Percentiles rank a stretch among this genome's conserved stretches.
Conservation (phyloP, 2,113 vertebrate genomes). For the Aegypius monachus region DNA sequence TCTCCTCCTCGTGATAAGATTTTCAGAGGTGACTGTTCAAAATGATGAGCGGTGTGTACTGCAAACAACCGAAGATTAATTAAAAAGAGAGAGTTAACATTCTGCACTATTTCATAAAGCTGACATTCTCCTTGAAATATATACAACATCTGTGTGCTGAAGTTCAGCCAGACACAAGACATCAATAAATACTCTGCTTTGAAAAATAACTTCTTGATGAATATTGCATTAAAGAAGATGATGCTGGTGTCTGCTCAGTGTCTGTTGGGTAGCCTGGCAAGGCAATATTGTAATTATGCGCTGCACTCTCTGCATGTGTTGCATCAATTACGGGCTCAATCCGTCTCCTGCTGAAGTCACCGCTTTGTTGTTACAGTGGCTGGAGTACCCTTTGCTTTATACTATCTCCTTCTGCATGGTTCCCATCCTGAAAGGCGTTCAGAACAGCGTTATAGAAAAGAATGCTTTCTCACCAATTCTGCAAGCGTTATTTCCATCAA, state of each 20-base stretch:
- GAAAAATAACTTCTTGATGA: slow-evolving; percentile 27
- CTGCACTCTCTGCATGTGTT: background rate
- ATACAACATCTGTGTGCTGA: background rate
- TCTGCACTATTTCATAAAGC: background rate
- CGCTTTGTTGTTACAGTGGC: background rate
- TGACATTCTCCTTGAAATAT: slow-evolving; percentile 11
- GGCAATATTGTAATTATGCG: background rate
- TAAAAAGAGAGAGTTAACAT: background rate
- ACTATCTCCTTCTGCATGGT: background rate
- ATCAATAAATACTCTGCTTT: slow-evolving; percentile 1
- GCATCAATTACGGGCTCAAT: background rate
- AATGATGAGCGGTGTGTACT: background rate
- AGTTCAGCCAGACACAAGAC: background rate
- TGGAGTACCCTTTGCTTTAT: background rate
- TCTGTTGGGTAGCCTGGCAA: background rate
- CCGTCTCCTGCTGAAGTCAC: background rate
- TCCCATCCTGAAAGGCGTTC: background rate
- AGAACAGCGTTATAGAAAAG: background rate
- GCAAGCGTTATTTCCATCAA: background rate
- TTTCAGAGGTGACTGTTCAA: background rate
- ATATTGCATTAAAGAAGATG: slow-evolving; percentile 24
- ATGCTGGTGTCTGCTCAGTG: background rate
- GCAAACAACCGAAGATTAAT: background rate
- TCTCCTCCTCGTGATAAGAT: background rate
- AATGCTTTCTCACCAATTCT: background rate